Percentiles rank a stretch among this genome's conserved stretches.
These are phyloP conservation scores for Podiceps cristatus DNA, from an alignment of 2,113 vertebrate species.

Conservation along the genomic window DNA sequence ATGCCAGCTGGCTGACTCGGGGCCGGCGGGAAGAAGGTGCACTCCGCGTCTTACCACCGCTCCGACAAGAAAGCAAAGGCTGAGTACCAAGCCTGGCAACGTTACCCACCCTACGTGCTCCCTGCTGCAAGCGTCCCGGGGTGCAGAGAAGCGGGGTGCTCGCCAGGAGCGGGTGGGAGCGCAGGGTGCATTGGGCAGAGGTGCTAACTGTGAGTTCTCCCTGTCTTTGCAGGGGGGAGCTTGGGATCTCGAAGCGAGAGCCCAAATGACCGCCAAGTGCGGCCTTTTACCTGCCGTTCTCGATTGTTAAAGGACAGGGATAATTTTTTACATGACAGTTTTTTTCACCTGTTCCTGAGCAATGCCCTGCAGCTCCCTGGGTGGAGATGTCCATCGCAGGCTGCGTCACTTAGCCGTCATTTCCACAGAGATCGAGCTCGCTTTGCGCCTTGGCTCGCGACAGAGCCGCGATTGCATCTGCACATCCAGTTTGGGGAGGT, in stretches of 20 bases:
- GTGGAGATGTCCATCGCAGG: fast-evolving
- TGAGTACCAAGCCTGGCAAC: not conserved
- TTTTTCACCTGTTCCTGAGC: not conserved
- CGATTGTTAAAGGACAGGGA: not conserved
- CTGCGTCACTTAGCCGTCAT: not conserved
- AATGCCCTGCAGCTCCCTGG: not conserved
- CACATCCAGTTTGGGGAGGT: not conserved
- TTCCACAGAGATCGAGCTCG: not conserved
- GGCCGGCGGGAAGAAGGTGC: not conserved
- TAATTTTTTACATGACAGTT: not conserved
- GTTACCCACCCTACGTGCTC: not conserved
- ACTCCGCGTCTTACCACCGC: not conserved
- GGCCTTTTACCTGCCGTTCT: not conserved
- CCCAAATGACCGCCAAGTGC: not conserved
- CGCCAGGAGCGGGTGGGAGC: not conserved
- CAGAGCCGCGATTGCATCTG: not conserved
- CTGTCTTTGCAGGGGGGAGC: not conserved
- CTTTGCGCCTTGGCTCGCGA: not conserved
- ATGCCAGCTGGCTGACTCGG: conserved; percentile 50
- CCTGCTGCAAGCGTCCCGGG: not conserved
- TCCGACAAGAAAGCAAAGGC: not conserved
- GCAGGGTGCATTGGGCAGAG: not conserved
- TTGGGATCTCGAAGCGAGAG: not conserved
- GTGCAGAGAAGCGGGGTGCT: not conserved
- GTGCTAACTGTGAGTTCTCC: not conserved